A percentile compares a stretch with the other conserved stretches of the same genome.
phyloP scores from a whole-genome alignment of 2,113 vertebrate genomes.

The Nanger granti region DNA sequence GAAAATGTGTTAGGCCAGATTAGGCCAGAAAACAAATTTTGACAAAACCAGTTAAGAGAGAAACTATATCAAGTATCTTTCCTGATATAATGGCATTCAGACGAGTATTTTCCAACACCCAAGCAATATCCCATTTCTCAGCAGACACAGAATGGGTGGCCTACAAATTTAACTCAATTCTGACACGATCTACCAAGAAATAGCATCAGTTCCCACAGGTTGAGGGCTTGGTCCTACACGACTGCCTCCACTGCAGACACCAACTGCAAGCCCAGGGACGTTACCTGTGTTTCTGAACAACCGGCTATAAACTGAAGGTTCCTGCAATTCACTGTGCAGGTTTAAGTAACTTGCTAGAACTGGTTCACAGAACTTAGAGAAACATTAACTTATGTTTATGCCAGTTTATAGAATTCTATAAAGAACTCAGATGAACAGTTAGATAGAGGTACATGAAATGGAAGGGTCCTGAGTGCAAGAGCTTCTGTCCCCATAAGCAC shows the following conservation, averaged over 20 bases:
- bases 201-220: neutral
- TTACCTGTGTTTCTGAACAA: neutral
- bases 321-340: neutral
- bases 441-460: neutral
- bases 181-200: neutral
- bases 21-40: neutral
- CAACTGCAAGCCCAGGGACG: neutral
- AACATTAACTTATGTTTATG: neutral
- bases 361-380: neutral
- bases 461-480: neutral
- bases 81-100: neutral
- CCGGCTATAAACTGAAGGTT: neutral
- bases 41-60: neutral
- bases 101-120: neutral
- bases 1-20: neutral
- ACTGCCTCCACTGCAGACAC: neutral
- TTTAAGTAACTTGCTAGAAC: neutral
- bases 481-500: neutral
- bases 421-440: neutral
- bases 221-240: neutral
- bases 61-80: neutral
- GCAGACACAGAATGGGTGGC: neutral
- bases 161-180: neutral
- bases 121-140: neutral
- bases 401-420: neutral